These are phyloP conservation scores for Scolopax bukidnonensis DNA, from an alignment of 2,797 vertebrate species.

Conservation along the genomic window DNA sequence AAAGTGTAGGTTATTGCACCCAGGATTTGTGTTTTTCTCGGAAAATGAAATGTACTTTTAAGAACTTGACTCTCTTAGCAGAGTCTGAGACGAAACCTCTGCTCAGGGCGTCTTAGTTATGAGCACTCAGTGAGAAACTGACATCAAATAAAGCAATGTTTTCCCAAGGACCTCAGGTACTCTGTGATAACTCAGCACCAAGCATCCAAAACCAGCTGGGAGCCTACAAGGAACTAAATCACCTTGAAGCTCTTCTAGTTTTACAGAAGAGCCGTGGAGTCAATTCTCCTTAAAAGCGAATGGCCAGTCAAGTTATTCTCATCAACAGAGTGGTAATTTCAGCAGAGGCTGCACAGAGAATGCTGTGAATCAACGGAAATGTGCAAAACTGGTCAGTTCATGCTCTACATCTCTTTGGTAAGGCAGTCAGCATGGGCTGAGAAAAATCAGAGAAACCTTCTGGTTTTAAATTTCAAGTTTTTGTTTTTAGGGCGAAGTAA, in stretches of 20 bases:
- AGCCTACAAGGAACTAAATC: not conserved
- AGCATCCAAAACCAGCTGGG: not conserved
- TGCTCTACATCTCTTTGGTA: not conserved
- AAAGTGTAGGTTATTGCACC: not conserved
- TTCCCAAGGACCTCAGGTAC: not conserved
- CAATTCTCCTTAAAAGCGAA: not conserved
- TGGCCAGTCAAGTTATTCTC: not conserved
- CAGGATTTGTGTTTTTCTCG: not conserved
- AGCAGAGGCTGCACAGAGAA: not conserved
- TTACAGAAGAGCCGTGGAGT: fast-evolving
- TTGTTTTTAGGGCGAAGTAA: not conserved
- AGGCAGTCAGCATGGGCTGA: not conserved
- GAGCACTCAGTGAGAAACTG: not conserved
- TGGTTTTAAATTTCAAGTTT: not conserved
- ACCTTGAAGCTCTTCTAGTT: not conserved
- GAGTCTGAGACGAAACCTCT: not conserved
- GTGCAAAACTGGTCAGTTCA: not conserved
- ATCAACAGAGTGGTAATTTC: not conserved
- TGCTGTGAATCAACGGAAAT: not conserved
- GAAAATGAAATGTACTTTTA: not conserved
- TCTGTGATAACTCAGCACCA: not conserved
- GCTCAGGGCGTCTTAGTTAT: not conserved
- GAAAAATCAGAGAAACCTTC: not conserved
- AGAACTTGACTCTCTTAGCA: not conserved
- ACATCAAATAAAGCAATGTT: not conserved